Base-by-base conservation (phyloP, 2,797 vertebrate species). In the Lagocephalus sceleratus region DNA sequence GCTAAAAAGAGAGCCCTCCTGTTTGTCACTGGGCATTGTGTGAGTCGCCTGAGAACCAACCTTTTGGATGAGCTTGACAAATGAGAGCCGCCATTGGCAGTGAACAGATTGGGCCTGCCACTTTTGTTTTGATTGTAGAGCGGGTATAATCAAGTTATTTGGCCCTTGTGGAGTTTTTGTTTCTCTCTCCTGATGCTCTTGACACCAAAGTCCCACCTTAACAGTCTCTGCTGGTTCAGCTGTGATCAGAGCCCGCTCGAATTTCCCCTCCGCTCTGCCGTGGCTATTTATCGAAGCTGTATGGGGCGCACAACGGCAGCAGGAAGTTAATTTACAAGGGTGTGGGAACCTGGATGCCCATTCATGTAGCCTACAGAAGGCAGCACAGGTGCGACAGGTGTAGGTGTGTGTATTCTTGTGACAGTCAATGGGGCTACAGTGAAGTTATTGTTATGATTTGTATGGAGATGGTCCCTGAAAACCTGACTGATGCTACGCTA, bases 1-100 rank as follows among this genome's bases (percentile, higher is more conserved):
- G 82, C 88, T 90, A 88, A 88, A 91, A 87, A 83, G 87, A 89
- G 87, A 90, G 85, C 82, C 85, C 86, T 90, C 85, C 85, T 90
- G 85, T 90, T 90, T 88, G 88, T 88, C 86, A 83, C 82, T 77
- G 83, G 83, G 87, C 81, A 89, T 92, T 90, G 89, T 90, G 82
- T 60, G n/a, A 78, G 78, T 87, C 78, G 88, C 86, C 87, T 87
- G 87, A 90, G 89, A 91, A 88, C 86, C 85, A 87, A 85, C 80
- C 82, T 87, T 84, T 87, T 82, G 85, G 85, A 91, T 85, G 81
- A 81, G 83, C 87, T 83, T 91, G 89, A 91, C 87, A 91, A 90
- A 90, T 88, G 86, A 90, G 80, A 81, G 73, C 83, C 72, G 56
- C 82, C 84, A 83, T 88, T 90, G 89, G 90, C 81, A 87, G 85